Evolutionary conservation across 2,113 vertebrate species (phyloP), one percentile per base, ranked within the genome.

Genomic region (Patagioenas fasciata): DNA sequence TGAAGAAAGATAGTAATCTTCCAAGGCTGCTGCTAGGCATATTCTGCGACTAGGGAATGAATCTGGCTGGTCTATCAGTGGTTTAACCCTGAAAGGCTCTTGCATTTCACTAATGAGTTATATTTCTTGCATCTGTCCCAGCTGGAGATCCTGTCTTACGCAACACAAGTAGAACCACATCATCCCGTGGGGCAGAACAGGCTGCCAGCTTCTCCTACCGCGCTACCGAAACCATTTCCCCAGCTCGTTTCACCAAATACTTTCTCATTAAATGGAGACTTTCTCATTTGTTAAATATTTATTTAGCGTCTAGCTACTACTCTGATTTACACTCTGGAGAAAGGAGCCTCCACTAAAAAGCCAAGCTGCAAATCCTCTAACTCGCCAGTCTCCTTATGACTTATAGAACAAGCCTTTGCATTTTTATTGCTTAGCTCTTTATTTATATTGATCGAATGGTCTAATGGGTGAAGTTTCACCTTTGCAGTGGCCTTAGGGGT

Each of bases 61-160:
- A 83, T 61, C 87, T 90, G 79, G 42, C 82, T 85, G 65, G 48
- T 91, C 71, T 85, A 83, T 79, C 50, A 88, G 69, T 2, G 7
- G 40, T 61, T 93, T 79, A 93, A 74, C 42, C 50, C 90, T 80
- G 81, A 69, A 84, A 89, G 80, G 54, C 75, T 91, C 79, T 62
- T 86, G 50, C 67, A 38, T 95, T 93, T 91, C 80, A 73, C 32
- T 88, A 93, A 69, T 31, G 80, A 94, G 67, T 69, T 82, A 2
- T 75, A 58, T 96, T 96, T 96, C 85, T 88, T 86, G 88, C 10
- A 3, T 78, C 90, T 93, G 38, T 86, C 81, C 91, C 89, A 58
- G 74, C 75, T 94, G 91, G 92, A 95, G 93, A 81, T 93, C 77
- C 91, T 64, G 57, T 54, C 44, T 90, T 88, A 44, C 0, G 5